Base-by-base conservation (phyloP, 2,797 vertebrate species). In the Natrix natrix region DNA sequence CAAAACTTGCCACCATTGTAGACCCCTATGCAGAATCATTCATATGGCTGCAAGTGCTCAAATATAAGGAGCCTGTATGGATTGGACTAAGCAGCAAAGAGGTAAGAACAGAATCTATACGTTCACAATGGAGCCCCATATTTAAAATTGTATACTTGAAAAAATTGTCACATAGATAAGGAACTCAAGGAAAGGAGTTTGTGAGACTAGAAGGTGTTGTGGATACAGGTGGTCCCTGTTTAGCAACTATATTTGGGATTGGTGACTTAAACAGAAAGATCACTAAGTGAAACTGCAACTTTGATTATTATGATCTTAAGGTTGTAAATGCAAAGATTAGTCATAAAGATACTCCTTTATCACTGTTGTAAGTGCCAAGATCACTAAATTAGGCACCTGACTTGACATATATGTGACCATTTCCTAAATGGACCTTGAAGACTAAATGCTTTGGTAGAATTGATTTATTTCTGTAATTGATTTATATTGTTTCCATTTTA, bases 1-100 rank as follows among this genome's bases (percentile, higher is more conserved):
- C 98, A 14, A 98, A 99, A 14, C 97, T 99, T 0, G 97, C 97
- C 96, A 99, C 98, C 32, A 66, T 99, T 94, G 96, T 98, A 91
- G 96, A 98, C 94, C 97, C 98, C 10, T 94, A 98, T 2, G 93
- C 22, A 16, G 97, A 98, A 2, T 97, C 98, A 43, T 98, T 97
- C 88, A 57, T 98, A 74, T 96, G 93, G 69, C 95, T 99, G 61
- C 97, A 96, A 66, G 95, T 97, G 43, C 37, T 95, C 95, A 98
- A 96, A 92, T 86, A 97, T 3, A 97, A 97, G 4, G 96, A 98
- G 55, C 98, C 98, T 20, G 91, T 98, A 20, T 99, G 99, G 99
- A 98, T 99, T 26, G 98, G 99, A 66, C 97, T 99, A 91, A 99
- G 98, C 96, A 98, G 96, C 95, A 98, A 98, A 86, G 95, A 96